These are phyloP conservation scores for Benitochromis conjunctus DNA, from an alignment of 2,113 vertebrate genomes.

Conservation along the genomic window DNA sequence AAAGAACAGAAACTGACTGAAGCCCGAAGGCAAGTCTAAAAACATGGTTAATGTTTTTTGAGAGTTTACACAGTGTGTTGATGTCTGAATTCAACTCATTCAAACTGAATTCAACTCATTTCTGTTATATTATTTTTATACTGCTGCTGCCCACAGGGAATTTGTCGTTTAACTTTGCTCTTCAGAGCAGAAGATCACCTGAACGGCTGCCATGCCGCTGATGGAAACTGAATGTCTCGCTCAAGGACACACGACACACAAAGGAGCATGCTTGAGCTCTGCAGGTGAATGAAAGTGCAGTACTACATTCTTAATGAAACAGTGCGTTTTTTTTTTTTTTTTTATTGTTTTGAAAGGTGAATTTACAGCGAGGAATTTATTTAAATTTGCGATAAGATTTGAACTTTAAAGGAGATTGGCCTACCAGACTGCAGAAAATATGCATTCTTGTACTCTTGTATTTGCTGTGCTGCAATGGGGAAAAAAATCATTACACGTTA, in stretches of 20 bases:
- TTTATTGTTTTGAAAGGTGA: background rate
- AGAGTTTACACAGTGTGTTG: background rate
- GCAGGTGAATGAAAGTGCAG: background rate
- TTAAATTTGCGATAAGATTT: background rate
- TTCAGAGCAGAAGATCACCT: background rate
- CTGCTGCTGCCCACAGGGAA: background rate
- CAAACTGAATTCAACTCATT: background rate
- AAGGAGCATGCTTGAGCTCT: background rate
- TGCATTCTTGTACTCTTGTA: background rate
- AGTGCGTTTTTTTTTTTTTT: background rate
- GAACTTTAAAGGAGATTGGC: background rate
- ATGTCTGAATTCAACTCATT: background rate
- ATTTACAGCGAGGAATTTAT: background rate
- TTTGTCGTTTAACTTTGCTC: conserved; percentile 1
- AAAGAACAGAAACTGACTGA: conserved; percentile 18
- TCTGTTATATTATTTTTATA: background rate
- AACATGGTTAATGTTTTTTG: background rate
- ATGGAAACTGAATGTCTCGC: background rate
- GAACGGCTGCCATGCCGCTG: background rate
- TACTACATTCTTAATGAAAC: background rate
- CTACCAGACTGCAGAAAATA: fast-evolving
- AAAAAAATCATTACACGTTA: background rate
- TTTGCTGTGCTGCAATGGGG: background rate
- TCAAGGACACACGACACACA: background rate
- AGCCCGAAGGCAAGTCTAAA: conserved; percentile 1